A percentile compares a stretch with the other conserved stretches of the same genome.
These are phyloP conservation scores for Neocloeon triangulifer DNA, from an alignment of 1,140 invertebrate species.

Conservation along the genomic window DNA sequence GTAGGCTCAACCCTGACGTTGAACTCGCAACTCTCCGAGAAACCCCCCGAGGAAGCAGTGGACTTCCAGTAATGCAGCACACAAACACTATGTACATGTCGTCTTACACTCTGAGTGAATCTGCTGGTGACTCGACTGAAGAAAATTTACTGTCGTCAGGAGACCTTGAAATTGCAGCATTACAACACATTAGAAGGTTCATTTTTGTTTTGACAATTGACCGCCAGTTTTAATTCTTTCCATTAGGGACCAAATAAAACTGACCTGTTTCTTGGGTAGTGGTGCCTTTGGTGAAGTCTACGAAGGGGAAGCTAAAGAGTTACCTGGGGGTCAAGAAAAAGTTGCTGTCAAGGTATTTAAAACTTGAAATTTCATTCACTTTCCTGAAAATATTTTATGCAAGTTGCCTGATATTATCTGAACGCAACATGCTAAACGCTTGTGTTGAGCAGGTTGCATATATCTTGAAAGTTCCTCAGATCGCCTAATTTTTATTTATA, in stretches of 20 bases:
- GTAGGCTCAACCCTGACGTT: constrained; percentile 34
- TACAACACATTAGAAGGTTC: no score
- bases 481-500: constrained; percentile 2
- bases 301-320: constrained; percentile 53
- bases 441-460: no score
- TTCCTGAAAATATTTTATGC: background rate
- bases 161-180: no score
- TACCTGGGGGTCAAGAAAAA: constrained; percentile 27
- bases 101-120: no score
- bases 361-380: no score
- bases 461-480: constrained; percentile 8
- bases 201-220: constrained; percentile 16
- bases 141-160: no score
- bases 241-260: constrained; percentile 57
- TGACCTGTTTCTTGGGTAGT: constrained; percentile 74
- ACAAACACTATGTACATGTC: constrained; percentile 57
- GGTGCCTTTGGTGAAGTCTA: constrained; percentile 96
- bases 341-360: constrained; percentile 54
- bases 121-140: no score
- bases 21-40: constrained; percentile 74
- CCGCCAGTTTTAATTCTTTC: constrained; percentile 57
- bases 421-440: no score
- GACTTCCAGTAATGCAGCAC: constrained; percentile 44
- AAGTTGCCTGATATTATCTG: background rate
- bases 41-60: constrained; percentile 43